Evolutionary conservation across 2,888 invertebrate genomes (phyloP).

Genomic region (Drosophila kokeensis): DNA sequence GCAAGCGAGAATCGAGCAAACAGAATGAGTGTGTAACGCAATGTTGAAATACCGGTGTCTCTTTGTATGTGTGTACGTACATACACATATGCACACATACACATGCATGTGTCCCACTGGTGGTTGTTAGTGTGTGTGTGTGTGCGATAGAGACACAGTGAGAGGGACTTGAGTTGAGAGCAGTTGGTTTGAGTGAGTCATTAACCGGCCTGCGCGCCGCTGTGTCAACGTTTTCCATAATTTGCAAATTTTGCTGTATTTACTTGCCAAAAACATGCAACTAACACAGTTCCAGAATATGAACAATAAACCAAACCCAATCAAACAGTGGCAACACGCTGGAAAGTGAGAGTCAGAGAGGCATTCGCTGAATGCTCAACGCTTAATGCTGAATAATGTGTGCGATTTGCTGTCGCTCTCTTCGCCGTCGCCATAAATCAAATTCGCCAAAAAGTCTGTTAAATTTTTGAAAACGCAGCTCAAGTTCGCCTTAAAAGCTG

Average conservation of each 20-base stretch:
- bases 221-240: constrained; percentile 43
- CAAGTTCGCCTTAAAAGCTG: constrained; percentile 34
- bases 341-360: constrained; percentile 29
- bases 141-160: constrained; percentile 12
- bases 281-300: constrained; percentile 29
- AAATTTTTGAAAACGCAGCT: constrained; percentile 50
- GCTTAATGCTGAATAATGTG: neutral
- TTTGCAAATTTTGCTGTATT: constrained; percentile 32
- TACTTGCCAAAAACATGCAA: constrained; percentile 45
- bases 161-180: constrained; percentile 45
- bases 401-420: constrained; percentile 18
- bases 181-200: constrained; percentile 69
- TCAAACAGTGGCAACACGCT: constrained; percentile 2
- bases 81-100: constrained; percentile 10
- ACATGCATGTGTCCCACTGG: constrained; percentile 3
- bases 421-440: constrained; percentile 43
- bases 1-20: constrained; percentile 42
- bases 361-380: neutral
- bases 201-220: constrained; percentile 68
- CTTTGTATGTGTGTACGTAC: constrained; percentile 2
- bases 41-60: constrained; percentile 73
- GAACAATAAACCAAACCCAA: neutral
- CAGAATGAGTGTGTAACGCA: constrained; percentile 62
- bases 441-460: constrained; percentile 63
- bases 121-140: constrained; percentile 9